Evolutionary conservation across 2,797 vertebrate species (phyloP).

Genomic region (Petrocephalus sullivani): DNA sequence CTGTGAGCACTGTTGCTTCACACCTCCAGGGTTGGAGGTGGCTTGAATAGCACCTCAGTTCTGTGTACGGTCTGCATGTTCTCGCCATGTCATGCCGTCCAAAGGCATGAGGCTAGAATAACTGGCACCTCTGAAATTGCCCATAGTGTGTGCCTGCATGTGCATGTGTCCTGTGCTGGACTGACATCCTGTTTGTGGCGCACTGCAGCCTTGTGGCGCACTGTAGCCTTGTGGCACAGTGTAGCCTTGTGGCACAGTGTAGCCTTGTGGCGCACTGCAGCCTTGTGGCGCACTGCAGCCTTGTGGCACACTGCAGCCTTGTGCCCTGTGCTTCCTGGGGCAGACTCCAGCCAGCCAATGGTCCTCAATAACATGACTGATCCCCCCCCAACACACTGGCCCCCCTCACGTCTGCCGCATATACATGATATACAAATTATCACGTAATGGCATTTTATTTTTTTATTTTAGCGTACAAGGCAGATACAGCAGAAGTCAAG

Average conservation of each 20-base stretch:
- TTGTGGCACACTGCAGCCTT: too few species aligned
- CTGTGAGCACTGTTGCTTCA: neutral
- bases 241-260: too few species aligned
- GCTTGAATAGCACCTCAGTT: neutral
- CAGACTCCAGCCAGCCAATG: neutral
- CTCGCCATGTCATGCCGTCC: neutral
- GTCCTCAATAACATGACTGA: too few species aligned
- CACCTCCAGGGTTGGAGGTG: neutral
- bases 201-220: neutral
- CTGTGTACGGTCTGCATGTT: neutral
- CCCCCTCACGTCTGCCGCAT: too few species aligned
- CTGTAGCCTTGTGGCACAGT: too few species aligned
- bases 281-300: too few species aligned
- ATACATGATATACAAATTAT: too few species aligned
- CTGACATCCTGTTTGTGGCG: neutral
- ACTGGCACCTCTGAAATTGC: neutral
- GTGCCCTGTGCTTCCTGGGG: neutral
- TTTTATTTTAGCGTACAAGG: too few species aligned
- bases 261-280: too few species aligned
- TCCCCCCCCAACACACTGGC: too few species aligned
- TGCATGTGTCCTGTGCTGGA: neutral
- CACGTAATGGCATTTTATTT: too few species aligned
- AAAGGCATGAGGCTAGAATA: neutral
- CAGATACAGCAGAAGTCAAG: too few species aligned
- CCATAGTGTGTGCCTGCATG: neutral